Percentiles rank a stretch among this genome's conserved stretches.
These are phyloP conservation scores for Stichodactyla helianthus DNA, from an alignment of 64 coral and sea anemone genomes.

Conservation along the genomic window DNA sequence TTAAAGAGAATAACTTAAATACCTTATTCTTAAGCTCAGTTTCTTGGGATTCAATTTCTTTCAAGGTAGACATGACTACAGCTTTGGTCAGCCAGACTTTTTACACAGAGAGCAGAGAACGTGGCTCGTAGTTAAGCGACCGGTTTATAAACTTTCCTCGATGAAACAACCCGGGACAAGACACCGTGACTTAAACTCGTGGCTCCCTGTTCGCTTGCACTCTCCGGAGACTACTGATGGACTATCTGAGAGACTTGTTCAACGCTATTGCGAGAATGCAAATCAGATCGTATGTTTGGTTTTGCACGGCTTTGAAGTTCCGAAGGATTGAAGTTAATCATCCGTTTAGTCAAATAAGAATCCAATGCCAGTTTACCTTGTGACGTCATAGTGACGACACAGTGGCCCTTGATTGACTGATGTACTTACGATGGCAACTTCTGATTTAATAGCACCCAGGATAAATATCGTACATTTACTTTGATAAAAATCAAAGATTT, in stretches of 20 bases:
- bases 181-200: background rate
- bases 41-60: constrained; percentile 15
- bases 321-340: constrained; percentile 7
- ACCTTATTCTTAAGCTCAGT: constrained; percentile 18
- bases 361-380: background rate
- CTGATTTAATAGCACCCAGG: background rate
- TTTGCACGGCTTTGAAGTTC: constrained; percentile 12
- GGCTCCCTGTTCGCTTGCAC: background rate
- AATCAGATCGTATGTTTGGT: constrained; percentile 6
- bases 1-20: constrained; percentile 11
- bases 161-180: background rate
- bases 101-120: background rate
- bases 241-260: background rate
- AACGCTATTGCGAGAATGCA: constrained; percentile 12
- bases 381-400: constrained; percentile 18
- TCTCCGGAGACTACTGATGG: background rate
- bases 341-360: constrained; percentile 2
- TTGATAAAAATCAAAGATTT: background rate
- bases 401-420: background rate
- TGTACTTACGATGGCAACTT: background rate
- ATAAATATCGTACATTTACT: background rate
- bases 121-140: background rate
- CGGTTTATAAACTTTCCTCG: background rate
- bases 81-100: background rate
- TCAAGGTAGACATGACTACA: constrained; percentile 3